Evolutionary conservation across 2,113 vertebrate genomes (phyloP).

Genomic region (Mormoops blainvillei): DNA sequence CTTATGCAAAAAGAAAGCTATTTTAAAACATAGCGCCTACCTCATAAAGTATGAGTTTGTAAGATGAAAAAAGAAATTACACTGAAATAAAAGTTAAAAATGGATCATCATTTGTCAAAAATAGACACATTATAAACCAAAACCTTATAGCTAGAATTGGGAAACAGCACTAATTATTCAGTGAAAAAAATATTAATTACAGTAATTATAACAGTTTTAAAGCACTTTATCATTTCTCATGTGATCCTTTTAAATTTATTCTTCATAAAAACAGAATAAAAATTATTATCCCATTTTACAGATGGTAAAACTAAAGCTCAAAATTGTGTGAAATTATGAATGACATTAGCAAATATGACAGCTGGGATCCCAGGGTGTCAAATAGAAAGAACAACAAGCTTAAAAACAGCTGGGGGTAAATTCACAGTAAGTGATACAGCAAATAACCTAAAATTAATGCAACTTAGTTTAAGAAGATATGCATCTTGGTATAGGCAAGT

Average conservation of each 20-base stretch:
- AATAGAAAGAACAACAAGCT: not conserved
- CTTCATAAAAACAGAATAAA: slow-evolving; percentile 25
- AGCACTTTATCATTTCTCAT: slow-evolving; percentile 5
- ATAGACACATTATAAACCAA: not conserved
- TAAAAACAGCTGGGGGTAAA: not conserved
- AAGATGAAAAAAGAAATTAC: slow-evolving; percentile 25
- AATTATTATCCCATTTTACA: not conserved
- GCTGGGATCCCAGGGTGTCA: not conserved
- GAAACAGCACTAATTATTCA: not conserved
- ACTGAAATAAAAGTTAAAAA: slow-evolving; percentile 23
- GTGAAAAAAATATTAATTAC: slow-evolving; percentile 33
- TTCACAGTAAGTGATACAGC: not conserved
- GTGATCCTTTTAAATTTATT: not conserved
- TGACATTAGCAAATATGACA: slow-evolving; percentile 1
- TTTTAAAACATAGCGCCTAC: not conserved
- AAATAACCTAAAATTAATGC: slow-evolving; percentile 33
- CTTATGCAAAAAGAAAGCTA: slow-evolving; percentile 1
- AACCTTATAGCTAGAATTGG: not conserved
- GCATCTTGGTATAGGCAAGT: not conserved
- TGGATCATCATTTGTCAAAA: not conserved
- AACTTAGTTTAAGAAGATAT: slow-evolving; percentile 12
- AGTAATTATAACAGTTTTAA: slow-evolving; percentile 22
- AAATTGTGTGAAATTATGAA: slow-evolving; percentile 28
- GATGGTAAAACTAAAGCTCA: slow-evolving; percentile 31
- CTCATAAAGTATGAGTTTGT: not conserved